Conservation (phyloP, 2,888 invertebrate genomes). For the Chrysolina americana region DNA sequence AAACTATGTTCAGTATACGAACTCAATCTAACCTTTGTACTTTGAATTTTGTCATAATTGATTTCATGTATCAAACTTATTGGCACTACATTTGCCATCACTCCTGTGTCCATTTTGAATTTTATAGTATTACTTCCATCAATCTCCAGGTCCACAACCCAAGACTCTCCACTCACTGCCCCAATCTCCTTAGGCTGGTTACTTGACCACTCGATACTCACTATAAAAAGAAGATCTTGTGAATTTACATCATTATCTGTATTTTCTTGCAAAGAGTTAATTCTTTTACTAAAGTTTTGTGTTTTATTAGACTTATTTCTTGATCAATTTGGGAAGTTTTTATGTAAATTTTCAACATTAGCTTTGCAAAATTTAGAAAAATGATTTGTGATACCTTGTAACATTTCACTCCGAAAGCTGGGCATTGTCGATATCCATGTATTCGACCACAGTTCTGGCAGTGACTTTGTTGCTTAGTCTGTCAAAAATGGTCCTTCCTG, state of each 20-base stretch:
- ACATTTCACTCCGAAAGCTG: constrained; percentile 34
- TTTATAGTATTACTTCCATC: neutral
- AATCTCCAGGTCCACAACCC: constrained; percentile 19
- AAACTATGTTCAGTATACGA: constrained; percentile 29
- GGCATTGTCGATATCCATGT: too few species aligned
- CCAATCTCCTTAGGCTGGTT: constrained; percentile 17
- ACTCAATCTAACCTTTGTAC: constrained; percentile 28
- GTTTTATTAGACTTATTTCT: neutral
- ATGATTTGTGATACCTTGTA: constrained; percentile 35
- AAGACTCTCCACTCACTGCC: constrained; percentile 23
- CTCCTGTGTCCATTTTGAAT: constrained; percentile 27
- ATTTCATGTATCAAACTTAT: constrained; percentile 21
- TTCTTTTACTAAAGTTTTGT: constrained; percentile 6
- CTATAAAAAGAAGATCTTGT: constrained; percentile 33
- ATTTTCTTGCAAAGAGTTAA: constrained; percentile 18
- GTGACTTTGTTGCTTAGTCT: constrained; percentile 17
- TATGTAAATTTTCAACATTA: neutral
- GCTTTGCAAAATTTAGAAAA: constrained; percentile 24
- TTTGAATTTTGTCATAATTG: constrained; percentile 26
- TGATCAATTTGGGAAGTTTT: neutral
- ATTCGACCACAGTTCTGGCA: constrained; percentile 40
- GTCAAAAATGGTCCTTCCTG: constrained; percentile 6
- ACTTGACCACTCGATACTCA: constrained; percentile 24
- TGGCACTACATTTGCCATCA: constrained; percentile 27
- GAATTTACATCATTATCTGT: constrained; percentile 22